Percentiles rank a stretch among this genome's conserved stretches.
Evolutionary conservation across 30 jellyfish, hydroid and myxozoan species (phyloP).

Genomic region (Rhopilema esculentum): DNA sequence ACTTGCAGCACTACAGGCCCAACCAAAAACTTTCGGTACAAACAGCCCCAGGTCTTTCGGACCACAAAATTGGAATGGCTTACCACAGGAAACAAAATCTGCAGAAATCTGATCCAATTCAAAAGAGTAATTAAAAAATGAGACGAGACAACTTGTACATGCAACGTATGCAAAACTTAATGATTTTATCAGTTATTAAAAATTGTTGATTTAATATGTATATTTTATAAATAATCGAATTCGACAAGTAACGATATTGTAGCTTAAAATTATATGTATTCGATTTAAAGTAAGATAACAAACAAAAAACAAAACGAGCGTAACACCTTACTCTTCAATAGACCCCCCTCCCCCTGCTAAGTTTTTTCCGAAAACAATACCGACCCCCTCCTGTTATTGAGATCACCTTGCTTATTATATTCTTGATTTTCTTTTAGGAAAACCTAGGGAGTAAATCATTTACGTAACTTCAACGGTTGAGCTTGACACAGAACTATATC

Average conservation of each 20-base stretch:
- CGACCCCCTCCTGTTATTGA: no score
- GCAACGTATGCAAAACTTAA: neutral
- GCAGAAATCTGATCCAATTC: constrained; percentile 9
- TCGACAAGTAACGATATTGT: neutral
- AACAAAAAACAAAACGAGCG: neutral
- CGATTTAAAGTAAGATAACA: neutral
- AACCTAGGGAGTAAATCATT: no score
- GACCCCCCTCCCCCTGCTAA: neutral
- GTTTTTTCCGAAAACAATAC: neutral
- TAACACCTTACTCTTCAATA: neutral
- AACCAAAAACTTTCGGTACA: neutral
- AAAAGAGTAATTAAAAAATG: neutral
- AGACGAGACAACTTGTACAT: constrained; percentile 1
- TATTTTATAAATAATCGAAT: neutral
- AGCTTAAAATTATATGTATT: neutral
- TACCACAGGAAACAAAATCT: constrained; percentile 2
- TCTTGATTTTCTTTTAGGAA: no score
- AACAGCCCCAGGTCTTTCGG: constrained; percentile 23
- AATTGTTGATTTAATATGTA: neutral
- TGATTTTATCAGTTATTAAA: neutral
- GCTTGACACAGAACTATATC: no score
- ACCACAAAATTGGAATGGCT: constrained; percentile 24
- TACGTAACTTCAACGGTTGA: no score
- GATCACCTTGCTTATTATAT: no score
- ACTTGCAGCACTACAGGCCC: constrained; percentile 12